Evolutionary conservation across 2,888 invertebrate genomes (phyloP), one percentile per base, ranked within the genome.

Genomic region (Dicyrtoma fusca): DNA sequence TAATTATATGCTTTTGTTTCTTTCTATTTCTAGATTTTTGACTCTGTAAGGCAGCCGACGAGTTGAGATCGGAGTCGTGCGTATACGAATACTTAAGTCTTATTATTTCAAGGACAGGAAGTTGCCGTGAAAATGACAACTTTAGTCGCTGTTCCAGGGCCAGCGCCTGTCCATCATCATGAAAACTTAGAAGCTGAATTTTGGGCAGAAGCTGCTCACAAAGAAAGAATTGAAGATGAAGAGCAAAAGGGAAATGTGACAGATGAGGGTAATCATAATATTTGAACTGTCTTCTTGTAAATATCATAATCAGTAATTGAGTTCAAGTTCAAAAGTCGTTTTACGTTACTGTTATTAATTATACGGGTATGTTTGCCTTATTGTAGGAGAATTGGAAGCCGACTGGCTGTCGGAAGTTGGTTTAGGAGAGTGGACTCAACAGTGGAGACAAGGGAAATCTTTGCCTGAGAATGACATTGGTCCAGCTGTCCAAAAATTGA

Each of bases 391-490:
- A 59, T 72, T 76, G 47, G 80, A 80, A 59, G 80, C 80, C 13
- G 80, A 80, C 68, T 80, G 80, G 80, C 63, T 80, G 69, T 74
- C 76, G 6, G 79, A 80, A 68, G 79, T 79, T 59, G 80, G 80
- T 11, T 57, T 80, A 51, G 78, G 78, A 51, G 80, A 80, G 72
- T 78, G 76, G 74, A 77, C 77, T 1, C 76, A 79, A 62, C 80
- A 80, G 68, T 80, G 80, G 80, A 65, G 80, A 72, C 79, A 78
- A 70, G 80, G 80, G n/a, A 80, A 80, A 51, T 78, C 78, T 10
- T 69, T 80, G 5, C 79, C 80, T 1, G 80, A 80, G 72, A 80
- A 78, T 73, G 80, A 80, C 75, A 79, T 80, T 69, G 79, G 79
- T 1, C 77, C 79, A 49, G 80, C 79, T 49, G 80, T 80, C 51